A percentile compares a stretch with the other conserved stretches of the same genome.
These are phyloP conservation scores for Himalopsyche japonica DNA, from an alignment of 2,888 invertebrate species.

Conservation along the genomic window DNA sequence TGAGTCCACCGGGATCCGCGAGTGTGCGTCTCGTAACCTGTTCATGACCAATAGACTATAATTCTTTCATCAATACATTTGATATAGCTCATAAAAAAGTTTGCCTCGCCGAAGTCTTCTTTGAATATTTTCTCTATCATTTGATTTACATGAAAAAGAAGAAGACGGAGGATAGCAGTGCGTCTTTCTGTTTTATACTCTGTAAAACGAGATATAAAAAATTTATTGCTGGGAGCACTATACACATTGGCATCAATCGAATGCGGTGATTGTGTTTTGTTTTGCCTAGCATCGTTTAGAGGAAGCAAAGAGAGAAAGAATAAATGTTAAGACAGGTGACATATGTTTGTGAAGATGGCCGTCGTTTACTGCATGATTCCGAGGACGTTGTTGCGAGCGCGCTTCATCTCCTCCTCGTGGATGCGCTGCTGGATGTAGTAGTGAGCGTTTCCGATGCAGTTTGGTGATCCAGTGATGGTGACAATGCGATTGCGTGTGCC, in stretches of 20 bases:
- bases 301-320: neutral
- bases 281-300: conserved; percentile 2
- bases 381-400: conserved; percentile 86
- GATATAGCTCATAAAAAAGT: no score
- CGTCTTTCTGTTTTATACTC: no score
- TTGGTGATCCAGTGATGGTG: conserved; percentile 88
- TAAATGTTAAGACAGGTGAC: neutral
- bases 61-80: no score
- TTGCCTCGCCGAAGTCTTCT: no score
- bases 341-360: neutral
- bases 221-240: no score
- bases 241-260: neutral
- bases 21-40: no score
- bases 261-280: neutral
- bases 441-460: conserved; percentile 89
- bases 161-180: no score
- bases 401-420: conserved; percentile 92
- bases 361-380: conserved; percentile 69
- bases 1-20: no score
- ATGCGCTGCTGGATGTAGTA: conserved; percentile 96
- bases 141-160: no score
- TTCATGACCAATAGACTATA: no score
- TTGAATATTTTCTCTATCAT: no score
- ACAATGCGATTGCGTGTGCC: conserved; percentile 97
- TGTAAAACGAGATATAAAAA: no score